phyloP scores from a whole-genome alignment of 2,888 invertebrate genomes.

The Brachyptera putata region DNA sequence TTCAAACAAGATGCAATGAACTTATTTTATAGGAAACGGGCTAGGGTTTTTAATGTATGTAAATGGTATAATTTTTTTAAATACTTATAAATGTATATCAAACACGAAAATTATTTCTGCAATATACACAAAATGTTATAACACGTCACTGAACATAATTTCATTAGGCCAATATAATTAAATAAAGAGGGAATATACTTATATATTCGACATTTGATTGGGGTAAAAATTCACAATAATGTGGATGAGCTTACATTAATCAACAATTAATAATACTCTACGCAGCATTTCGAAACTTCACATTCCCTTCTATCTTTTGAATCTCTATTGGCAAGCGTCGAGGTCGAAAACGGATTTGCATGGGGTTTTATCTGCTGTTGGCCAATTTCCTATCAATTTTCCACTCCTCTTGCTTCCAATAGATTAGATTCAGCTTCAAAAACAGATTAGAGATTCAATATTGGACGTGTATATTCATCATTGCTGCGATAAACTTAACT shows the following conservation, averaged over 20 bases:
- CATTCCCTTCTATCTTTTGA: not conserved
- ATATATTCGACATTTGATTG: no score
- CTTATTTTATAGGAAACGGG: not conserved
- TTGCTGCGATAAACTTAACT: conserved; percentile 1
- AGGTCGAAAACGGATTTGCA: conserved; percentile 5
- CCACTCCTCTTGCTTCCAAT: conserved; percentile 18
- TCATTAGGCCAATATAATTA: no score
- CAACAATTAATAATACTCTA: conserved; percentile 7
- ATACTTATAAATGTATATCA: no score
- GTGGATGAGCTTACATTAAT: conserved; percentile 6
- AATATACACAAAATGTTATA: no score
- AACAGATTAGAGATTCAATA: conserved; percentile 21
- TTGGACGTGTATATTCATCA: conserved; percentile 22
- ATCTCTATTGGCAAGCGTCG: conserved; percentile 1
- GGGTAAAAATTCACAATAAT: no score
- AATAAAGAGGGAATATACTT: no score
- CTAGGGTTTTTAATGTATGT: no score
- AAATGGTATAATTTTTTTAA: no score
- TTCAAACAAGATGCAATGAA: conserved; percentile 15
- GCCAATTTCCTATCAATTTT: conserved; percentile 22
- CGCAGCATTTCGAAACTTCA: conserved; percentile 8
- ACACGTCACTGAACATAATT: no score
- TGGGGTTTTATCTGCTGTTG: conserved; percentile 9
- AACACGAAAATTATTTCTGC: no score
- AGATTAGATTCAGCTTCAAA: conserved; percentile 12